These are phyloP conservation scores for Melanaphis sacchari DNA, from an alignment of 1,140 invertebrate species.

Conservation along the genomic window DNA sequence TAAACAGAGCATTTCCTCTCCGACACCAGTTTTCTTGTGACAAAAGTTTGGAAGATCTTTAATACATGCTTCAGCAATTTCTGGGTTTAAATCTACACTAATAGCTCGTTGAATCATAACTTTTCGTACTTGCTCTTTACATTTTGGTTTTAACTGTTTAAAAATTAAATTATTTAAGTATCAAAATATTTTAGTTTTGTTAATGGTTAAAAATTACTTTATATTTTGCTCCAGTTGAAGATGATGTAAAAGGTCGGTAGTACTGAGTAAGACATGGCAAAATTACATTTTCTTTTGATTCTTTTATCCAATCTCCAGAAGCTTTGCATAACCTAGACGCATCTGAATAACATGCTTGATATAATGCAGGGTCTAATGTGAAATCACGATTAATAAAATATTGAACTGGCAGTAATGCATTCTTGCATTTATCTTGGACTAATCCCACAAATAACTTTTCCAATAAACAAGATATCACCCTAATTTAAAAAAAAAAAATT, in stretches of 20 bases:
- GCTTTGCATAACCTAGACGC: slow-evolving; percentile 84
- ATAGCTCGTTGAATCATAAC: slow-evolving; percentile 92
- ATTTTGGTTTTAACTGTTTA: slow-evolving; percentile 69
- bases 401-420: slow-evolving; percentile 92
- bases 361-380: slow-evolving; percentile 89
- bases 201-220: slow-evolving; percentile 34
- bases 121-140: slow-evolving; percentile 82
- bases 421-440: slow-evolving; percentile 90
- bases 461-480: slow-evolving; percentile 93
- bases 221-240: slow-evolving; percentile 50
- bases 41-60: slow-evolving; percentile 85
- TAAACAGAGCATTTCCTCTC: slow-evolving; percentile 90
- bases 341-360: slow-evolving; percentile 85
- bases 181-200: background rate
- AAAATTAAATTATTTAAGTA: slow-evolving; percentile 24
- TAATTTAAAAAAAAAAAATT: slow-evolving; percentile 61
- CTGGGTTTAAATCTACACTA: slow-evolving; percentile 90
- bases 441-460: slow-evolving; percentile 83
- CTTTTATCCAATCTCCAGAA: slow-evolving; percentile 77
- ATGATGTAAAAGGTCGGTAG: slow-evolving; percentile 67
- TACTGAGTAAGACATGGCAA: slow-evolving; percentile 91
- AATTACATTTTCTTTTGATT: slow-evolving; percentile 71
- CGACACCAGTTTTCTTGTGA: slow-evolving; percentile 81
- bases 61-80: slow-evolving; percentile 90
- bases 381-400: slow-evolving; percentile 96